Evolutionary conservation across 2,888 invertebrate genomes (phyloP).

Genomic region (Molorchus minor): DNA sequence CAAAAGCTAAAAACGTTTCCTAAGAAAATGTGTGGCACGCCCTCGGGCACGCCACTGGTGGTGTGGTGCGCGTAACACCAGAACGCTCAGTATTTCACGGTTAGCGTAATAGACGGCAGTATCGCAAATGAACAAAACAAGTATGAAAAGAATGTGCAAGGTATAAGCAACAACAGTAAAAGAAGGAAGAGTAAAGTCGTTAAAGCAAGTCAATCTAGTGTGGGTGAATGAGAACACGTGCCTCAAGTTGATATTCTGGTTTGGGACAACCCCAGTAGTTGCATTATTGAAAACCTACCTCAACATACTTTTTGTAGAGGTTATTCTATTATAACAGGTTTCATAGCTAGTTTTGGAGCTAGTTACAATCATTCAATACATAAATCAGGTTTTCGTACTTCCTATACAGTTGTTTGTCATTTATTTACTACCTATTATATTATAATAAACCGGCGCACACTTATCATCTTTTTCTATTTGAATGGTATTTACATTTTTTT

Average conservation of each 20-base stretch:
- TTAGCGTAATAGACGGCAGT: constrained; percentile 1
- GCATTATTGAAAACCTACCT: constrained; percentile 57
- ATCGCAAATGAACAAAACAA: constrained; percentile 35
- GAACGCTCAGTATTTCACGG: constrained; percentile 5
- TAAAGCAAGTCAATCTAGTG: constrained; percentile 47
- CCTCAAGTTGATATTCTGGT: constrained; percentile 55
- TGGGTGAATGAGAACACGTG: constrained; percentile 48
- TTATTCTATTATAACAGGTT: constrained; percentile 56
- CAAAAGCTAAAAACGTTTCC: not conserved
- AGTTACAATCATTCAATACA: constrained; percentile 55
- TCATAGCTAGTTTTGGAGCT: constrained; percentile 55
- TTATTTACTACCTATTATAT: constrained; percentile 30
- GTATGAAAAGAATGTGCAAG: constrained; percentile 41
- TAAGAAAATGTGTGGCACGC: not conserved
- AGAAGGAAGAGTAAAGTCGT: constrained; percentile 36
- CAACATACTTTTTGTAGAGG: constrained; percentile 55
- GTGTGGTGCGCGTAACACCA: not conserved
- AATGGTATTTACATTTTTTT: constrained; percentile 33
- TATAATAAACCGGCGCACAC: constrained; percentile 28
- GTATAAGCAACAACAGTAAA: constrained; percentile 30
- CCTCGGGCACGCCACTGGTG: not conserved
- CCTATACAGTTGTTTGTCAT: constrained; percentile 37
- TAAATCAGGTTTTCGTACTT: constrained; percentile 53
- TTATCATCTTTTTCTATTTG: constrained; percentile 29
- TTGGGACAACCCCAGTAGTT: constrained; percentile 54